phyloP scores from a whole-genome alignment of 2,888 invertebrate genomes.

The Orgyia antiqua region DNA sequence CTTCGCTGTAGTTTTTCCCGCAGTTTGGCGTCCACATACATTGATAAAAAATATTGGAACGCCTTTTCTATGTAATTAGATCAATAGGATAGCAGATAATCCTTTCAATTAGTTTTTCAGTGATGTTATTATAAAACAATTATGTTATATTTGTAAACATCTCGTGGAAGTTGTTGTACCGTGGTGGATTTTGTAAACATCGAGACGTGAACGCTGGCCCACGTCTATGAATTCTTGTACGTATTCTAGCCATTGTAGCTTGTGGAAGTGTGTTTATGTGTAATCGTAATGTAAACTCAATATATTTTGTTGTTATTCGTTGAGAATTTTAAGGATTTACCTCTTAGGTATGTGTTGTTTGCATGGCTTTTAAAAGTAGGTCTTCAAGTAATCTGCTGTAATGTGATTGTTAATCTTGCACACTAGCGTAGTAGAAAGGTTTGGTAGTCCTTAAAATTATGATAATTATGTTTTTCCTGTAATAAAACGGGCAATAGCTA shows the following conservation, averaged over 20 bases:
- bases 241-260: slow-evolving; percentile 61
- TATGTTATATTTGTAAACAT: slow-evolving; percentile 60
- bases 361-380: slow-evolving; percentile 39
- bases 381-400: slow-evolving; percentile 36
- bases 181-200: slow-evolving; percentile 72
- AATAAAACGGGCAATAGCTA: slow-evolving; percentile 12
- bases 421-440: slow-evolving; percentile 38
- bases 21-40: slow-evolving; percentile 74
- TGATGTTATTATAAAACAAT: slow-evolving; percentile 49
- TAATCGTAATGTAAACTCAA: slow-evolving; percentile 24
- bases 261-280: slow-evolving; percentile 36
- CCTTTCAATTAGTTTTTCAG: slow-evolving; percentile 44
- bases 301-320: slow-evolving; percentile 30
- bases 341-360: slow-evolving; percentile 48
- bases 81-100: slow-evolving; percentile 41
- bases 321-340: slow-evolving; percentile 38
- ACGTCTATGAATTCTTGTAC: slow-evolving; percentile 77
- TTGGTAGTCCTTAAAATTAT: slow-evolving; percentile 25
- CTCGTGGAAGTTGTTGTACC: slow-evolving; percentile 47
- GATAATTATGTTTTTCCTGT: slow-evolving; percentile 8
- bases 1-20: slow-evolving; percentile 76
- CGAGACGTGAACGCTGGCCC: slow-evolving; percentile 69
- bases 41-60: slow-evolving; percentile 58
- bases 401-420: slow-evolving; percentile 26
- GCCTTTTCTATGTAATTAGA: slow-evolving; percentile 68